Conservation (phyloP, 2,888 invertebrate species). For the Mesochorus sp. region DNA sequence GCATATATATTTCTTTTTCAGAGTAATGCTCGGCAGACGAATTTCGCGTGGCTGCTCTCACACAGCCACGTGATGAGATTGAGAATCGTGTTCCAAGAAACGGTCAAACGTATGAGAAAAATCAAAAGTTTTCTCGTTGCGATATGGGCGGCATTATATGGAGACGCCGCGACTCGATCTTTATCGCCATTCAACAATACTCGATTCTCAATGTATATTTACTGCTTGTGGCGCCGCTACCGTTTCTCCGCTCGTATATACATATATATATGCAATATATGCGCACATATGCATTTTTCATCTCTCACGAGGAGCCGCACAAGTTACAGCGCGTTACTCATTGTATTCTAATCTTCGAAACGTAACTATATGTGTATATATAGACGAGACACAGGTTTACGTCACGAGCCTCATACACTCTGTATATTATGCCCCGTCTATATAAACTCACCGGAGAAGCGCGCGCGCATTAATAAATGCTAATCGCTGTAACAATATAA, state of each 20-base stretch:
- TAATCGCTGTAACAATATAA: conserved; percentile 27
- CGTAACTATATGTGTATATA: too few relatives aligned
- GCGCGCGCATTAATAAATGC: conserved; percentile 58
- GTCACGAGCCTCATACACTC: conserved; percentile 46
- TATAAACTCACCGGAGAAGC: conserved; percentile 6
- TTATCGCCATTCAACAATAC: neutral
- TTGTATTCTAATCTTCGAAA: conserved; percentile 58
- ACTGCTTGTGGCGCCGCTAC: conserved; percentile 33
- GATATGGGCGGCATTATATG: neutral
- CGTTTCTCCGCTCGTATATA: neutral
- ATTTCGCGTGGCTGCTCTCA: conserved; percentile 29
- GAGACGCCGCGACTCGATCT: neutral
- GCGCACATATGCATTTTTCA: conserved; percentile 10
- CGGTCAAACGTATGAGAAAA: neutral
- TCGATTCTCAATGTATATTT: neutral
- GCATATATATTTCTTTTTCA: too few relatives aligned
- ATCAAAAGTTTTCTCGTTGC: neutral
- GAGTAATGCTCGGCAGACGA: conserved; percentile 37
- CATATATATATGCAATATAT: too few relatives aligned
- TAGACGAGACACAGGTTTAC: conserved; percentile 38
- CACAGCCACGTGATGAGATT: neutral
- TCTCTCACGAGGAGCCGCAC: conserved; percentile 37
- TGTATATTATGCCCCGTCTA: neutral
- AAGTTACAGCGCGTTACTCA: conserved; percentile 46
- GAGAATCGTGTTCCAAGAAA: conserved; percentile 17